Conservation (phyloP, 2,888 invertebrate species). For the Exephanes ischioxanthus region DNA sequence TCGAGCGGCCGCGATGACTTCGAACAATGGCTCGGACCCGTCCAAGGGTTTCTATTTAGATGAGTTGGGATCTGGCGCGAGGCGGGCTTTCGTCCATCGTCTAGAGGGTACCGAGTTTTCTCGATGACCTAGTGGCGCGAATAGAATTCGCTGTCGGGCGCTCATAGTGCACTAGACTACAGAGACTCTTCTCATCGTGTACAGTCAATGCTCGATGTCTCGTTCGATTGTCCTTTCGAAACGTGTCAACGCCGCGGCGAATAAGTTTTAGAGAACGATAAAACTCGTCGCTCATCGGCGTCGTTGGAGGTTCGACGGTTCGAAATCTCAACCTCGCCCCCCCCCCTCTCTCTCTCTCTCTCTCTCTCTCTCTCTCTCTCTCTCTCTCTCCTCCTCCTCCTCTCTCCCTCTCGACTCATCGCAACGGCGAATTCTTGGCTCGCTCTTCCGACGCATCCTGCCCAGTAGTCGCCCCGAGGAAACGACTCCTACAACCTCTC, state of each 20-base stretch:
- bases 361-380: too few relatives aligned
- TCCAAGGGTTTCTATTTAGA: slow-evolving; percentile 39
- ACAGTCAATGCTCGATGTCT: not conserved
- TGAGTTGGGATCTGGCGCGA: slow-evolving; percentile 43
- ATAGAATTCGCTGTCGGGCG: slow-evolving; percentile 79
- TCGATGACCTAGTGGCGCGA: slow-evolving; percentile 82
- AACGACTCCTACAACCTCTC: slow-evolving; percentile 60
- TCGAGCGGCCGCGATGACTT: not conserved
- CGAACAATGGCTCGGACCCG: slow-evolving; percentile 46
- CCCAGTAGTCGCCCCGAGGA: slow-evolving; percentile 46
- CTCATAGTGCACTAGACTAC: slow-evolving; percentile 40
- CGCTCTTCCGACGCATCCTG: slow-evolving; percentile 28
- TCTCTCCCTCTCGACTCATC: not conserved
- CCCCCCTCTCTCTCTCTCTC: too few relatives aligned
- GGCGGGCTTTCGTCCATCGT: slow-evolving; percentile 1
- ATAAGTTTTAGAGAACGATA: not conserved
- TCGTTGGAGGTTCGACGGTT: not conserved
- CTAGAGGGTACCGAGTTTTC: slow-evolving; percentile 75
- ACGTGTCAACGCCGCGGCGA: not conserved
- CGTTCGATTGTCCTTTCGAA: slow-evolving; percentile 46
- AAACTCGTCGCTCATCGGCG: not conserved
- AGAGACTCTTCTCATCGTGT: not conserved
- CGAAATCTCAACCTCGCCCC: slow-evolving; percentile 8
- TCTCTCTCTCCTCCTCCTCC: not conserved
- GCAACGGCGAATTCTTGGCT: slow-evolving; percentile 2